phyloP scores from a whole-genome alignment of 2,888 invertebrate species.

The Sclerodermus sp. region DNA sequence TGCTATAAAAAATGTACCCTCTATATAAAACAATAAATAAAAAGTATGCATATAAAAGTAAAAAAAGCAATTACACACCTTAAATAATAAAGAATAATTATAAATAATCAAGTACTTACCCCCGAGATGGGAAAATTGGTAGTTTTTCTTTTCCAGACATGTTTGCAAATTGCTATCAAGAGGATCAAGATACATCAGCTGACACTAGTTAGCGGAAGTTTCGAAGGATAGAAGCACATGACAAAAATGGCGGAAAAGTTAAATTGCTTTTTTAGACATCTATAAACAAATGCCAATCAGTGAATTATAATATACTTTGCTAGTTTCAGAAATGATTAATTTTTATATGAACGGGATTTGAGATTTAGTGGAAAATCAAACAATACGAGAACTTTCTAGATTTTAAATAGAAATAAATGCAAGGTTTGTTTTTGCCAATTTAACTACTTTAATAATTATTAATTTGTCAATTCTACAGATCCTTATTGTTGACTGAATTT shows the following conservation, averaged over 20 bases:
- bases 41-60: slow-evolving; percentile 2
- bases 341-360: no score
- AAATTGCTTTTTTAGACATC: no score
- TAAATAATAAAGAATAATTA: slow-evolving; percentile 10
- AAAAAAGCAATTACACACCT: background rate
- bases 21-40: slow-evolving; percentile 4
- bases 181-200: slow-evolving; percentile 53
- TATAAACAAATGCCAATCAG: no score
- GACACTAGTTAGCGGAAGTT: slow-evolving; percentile 43
- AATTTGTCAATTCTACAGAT: no score
- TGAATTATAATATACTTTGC: no score
- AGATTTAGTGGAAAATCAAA: no score
- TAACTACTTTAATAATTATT: no score
- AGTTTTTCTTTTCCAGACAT: slow-evolving; percentile 89
- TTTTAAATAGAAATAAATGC: no score
- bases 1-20: background rate
- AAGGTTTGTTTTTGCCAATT: no score
- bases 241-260: background rate
- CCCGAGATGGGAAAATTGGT: slow-evolving; percentile 91
- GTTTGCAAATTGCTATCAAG: slow-evolving; percentile 53
- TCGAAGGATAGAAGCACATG: background rate
- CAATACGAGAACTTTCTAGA: no score
- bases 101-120: slow-evolving; percentile 68
- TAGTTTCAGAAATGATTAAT: no score
- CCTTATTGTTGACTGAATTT: background rate